These are phyloP conservation scores for Melanophora roralis DNA, from an alignment of 2,888 invertebrate genomes.

Conservation along the genomic window DNA sequence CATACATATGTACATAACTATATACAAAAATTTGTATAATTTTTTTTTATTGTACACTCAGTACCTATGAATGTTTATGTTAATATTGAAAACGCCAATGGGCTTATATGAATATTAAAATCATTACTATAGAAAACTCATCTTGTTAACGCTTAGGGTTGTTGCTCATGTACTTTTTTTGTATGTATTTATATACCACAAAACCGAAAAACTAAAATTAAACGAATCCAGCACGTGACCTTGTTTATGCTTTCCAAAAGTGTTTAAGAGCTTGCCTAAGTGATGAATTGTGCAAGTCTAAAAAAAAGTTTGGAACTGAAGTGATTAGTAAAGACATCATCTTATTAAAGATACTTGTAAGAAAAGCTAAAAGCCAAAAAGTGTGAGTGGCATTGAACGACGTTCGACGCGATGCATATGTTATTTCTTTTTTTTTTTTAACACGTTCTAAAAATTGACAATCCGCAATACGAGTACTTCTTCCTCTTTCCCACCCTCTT, in stretches of 20 bases:
- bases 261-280: slow-evolving; percentile 69
- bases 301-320: slow-evolving; percentile 68
- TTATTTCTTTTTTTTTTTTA: slow-evolving; percentile 68
- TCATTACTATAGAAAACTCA: slow-evolving; percentile 34
- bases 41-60: not conserved
- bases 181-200: slow-evolving; percentile 6
- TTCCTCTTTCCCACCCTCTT: not conserved
- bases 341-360: slow-evolving; percentile 65
- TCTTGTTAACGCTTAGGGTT: slow-evolving; percentile 65
- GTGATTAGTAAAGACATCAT: slow-evolving; percentile 72
- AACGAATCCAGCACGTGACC: slow-evolving; percentile 72
- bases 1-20: not conserved
- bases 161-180: not conserved
- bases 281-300: slow-evolving; percentile 67
- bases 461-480: not conserved
- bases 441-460: slow-evolving; percentile 40
- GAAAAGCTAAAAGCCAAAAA: slow-evolving; percentile 73
- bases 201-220: slow-evolving; percentile 37
- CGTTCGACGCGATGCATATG: slow-evolving; percentile 73
- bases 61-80: slow-evolving; percentile 57
- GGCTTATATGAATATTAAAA: slow-evolving; percentile 57
- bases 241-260: slow-evolving; percentile 75
- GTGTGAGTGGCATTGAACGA: slow-evolving; percentile 72
- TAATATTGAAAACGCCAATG: slow-evolving; percentile 64
- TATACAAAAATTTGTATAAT: not conserved